Conservation (phyloP, 2,113 vertebrate genomes). For the Phainopepla nitens region DNA sequence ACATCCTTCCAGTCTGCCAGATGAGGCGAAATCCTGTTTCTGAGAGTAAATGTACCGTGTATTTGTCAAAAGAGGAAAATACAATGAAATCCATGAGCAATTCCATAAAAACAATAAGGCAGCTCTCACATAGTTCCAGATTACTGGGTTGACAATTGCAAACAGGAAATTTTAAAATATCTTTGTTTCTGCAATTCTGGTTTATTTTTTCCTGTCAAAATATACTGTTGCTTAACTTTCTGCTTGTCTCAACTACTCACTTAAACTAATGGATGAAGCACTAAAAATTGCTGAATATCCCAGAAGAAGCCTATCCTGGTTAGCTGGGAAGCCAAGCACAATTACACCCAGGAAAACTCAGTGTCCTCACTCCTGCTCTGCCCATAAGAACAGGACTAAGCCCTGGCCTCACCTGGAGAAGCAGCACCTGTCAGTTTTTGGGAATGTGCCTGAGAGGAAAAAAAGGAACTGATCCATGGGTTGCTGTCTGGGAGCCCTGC, state of each 20-base stretch:
- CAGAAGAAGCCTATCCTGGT: not conserved
- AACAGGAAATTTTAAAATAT: not conserved
- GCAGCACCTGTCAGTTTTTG: fast-evolving
- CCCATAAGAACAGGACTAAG: not conserved
- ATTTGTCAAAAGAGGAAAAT: not conserved
- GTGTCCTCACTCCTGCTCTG: not conserved
- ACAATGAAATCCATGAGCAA: not conserved
- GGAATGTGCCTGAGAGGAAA: not conserved
- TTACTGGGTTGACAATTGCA: not conserved
- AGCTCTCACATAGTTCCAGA: not conserved
- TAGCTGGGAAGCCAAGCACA: not conserved
- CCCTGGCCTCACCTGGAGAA: not conserved
- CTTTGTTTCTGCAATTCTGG: not conserved
- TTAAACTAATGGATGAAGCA: not conserved
- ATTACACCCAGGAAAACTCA: fast-evolving
- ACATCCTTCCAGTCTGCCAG: not conserved
- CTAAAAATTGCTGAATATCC: not conserved
- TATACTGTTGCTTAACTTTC: not conserved
- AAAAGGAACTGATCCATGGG: not conserved
- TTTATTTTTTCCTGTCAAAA: not conserved
- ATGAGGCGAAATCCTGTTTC: not conserved
- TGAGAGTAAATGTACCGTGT: not conserved
- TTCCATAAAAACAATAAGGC: not conserved
- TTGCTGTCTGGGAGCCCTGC: not conserved
- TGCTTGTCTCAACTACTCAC: not conserved